Evolutionary conservation across 2,113 vertebrate genomes (phyloP).

Genomic region (Diphyllodes magnificus): DNA sequence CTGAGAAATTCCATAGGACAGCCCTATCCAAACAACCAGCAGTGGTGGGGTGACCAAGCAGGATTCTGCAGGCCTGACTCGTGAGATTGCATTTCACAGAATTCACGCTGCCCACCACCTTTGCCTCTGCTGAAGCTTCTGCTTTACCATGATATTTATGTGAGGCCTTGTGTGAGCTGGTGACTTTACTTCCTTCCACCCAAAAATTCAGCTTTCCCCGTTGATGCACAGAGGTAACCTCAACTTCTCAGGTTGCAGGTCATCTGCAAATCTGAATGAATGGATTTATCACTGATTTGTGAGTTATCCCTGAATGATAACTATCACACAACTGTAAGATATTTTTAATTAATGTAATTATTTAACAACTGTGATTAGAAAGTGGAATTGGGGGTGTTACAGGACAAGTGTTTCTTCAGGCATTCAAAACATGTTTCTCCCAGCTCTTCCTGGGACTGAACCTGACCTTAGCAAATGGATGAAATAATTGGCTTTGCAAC

Average conservation of each 20-base stretch:
- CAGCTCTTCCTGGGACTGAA: not conserved
- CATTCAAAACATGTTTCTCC: not conserved
- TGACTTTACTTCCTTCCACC: not conserved
- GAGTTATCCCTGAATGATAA: not conserved
- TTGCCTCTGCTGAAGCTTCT: not conserved
- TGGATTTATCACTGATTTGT: not conserved
- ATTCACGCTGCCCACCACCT: accelerated
- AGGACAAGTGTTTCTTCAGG: not conserved
- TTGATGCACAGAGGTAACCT: not conserved
- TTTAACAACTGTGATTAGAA: not conserved
- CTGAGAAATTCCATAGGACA: not conserved
- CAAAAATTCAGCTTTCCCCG: not conserved
- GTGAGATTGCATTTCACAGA: not conserved
- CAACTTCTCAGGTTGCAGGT: not conserved
- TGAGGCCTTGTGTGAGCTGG: not conserved
- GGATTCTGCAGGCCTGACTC: not conserved
- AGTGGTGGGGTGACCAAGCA: not conserved
- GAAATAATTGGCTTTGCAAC: not conserved
- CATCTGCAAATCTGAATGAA: not conserved
- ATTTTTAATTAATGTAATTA: not conserved
- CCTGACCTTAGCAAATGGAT: not conserved
- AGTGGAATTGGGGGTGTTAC: not conserved
- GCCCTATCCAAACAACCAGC: not conserved
- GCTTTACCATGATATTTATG: not conserved
- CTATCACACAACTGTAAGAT: not conserved